Evolutionary conservation across 1,140 invertebrate genomes (phyloP), one percentile per base, ranked within the genome.

Genomic region (Drosophila arawakana): DNA sequence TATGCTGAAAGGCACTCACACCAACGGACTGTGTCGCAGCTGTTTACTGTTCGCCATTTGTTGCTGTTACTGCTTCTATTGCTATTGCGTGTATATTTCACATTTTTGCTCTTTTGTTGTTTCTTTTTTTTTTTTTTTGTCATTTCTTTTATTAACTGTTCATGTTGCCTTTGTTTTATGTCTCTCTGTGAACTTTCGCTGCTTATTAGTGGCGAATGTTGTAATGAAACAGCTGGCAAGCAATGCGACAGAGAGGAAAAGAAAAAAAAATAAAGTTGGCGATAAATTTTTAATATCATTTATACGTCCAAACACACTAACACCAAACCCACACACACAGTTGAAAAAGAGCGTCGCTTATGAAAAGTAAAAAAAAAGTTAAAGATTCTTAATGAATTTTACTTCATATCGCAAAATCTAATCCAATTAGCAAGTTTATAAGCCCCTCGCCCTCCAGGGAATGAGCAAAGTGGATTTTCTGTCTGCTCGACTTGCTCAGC

Each of bases 231-330:
- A 83, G 80, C 76, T 82, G n/a, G 41, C 13, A 49, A 11, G 41
- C 34, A 63, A 13, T 21, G 47, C 9, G 15, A 34, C 39, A 35
- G 41, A 35, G 2, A 46, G 30, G 35, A 49, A 68, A 46, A 35
- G 47, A 41, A 2, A 46, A 34, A 39, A 44, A 68, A 67, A 88
- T 73, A 65, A 86, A 82, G 79, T 80, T 86, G 58, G 69, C 54
- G 72, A 88, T 88, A 88, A 77, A 89, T 88, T 88, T 89, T 83
- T 83, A 88, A 89, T 89, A 81, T 78, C 71, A 83, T 89, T 80
- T 83, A 57, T 78, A 30, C 25, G 25, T 5, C 2, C 25, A 6
- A 30, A 30, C 25, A 30, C 25, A 30, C 25, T 5, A 4, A 30
- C 25, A 30, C 25, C 25, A 3, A 30, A 2, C 2, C 25, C 3